These are phyloP conservation scores for Ashinkailepas kermadecensis DNA, from an alignment of 2,888 invertebrate species.

Conservation along the genomic window DNA sequence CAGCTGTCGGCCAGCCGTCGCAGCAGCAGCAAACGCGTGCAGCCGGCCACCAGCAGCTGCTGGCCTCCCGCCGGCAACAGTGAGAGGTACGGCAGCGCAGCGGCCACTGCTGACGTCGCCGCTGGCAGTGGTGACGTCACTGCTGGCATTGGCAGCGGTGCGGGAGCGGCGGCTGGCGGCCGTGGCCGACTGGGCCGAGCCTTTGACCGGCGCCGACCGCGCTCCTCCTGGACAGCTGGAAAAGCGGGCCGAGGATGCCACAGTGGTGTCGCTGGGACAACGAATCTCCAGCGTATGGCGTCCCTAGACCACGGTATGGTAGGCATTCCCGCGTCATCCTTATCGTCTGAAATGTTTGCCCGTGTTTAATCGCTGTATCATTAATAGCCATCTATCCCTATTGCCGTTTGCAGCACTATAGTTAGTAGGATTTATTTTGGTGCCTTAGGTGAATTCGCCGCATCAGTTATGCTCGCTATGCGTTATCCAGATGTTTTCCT, in stretches of 20 bases:
- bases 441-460: too few relatives aligned
- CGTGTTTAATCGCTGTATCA: too few relatives aligned
- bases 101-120: neutral
- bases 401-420: too few relatives aligned
- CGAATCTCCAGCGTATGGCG: too few relatives aligned
- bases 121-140: neutral
- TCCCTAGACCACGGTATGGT: too few relatives aligned
- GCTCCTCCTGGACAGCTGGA: conserved; percentile 13
- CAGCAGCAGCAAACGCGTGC: conserved; percentile 5
- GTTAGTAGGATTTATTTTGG: too few relatives aligned
- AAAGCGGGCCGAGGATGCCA: neutral
- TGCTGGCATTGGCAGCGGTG: neutral
- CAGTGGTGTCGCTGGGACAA: too few relatives aligned
- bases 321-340: too few relatives aligned
- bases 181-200: neutral
- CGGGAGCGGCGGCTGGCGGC: neutral
- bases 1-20: neutral
- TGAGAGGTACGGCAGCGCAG: neutral
- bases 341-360: too few relatives aligned
- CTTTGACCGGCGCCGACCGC: neutral
- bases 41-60: neutral
- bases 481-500: too few relatives aligned
- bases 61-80: neutral
- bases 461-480: too few relatives aligned
- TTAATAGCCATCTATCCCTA: too few relatives aligned